Percentiles rank a stretch among this genome's conserved stretches.
Evolutionary conservation across 2,888 invertebrate genomes (phyloP).

Genomic region (Diarsia mendica): DNA sequence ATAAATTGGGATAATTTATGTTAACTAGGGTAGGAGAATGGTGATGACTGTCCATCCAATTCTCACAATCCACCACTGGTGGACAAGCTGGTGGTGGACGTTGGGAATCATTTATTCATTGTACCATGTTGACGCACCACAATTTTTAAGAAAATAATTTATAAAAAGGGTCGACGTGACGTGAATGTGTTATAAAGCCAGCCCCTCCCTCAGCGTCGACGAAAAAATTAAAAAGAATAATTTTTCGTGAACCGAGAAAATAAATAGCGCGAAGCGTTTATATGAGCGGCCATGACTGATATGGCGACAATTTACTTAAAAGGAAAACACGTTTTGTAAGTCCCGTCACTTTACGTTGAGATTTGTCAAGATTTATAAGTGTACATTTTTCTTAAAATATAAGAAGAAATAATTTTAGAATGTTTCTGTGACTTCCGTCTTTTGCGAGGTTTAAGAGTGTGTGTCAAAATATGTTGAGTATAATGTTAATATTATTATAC

Average conservation of each 20-base stretch:
- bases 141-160: conserved; percentile 80
- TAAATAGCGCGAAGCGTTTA: conserved; percentile 64
- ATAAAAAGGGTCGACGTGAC: conserved; percentile 81
- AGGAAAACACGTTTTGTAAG: conserved; percentile 66
- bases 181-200: conserved; percentile 75
- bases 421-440: background rate
- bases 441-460: background rate
- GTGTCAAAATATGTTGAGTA: background rate
- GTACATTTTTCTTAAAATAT: conserved; percentile 26
- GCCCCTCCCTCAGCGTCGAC: conserved; percentile 49
- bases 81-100: too few species aligned
- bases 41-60: too few species aligned
- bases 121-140: conserved; percentile 75
- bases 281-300: conserved; percentile 69
- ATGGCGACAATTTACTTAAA: conserved; percentile 68
- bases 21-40: too few species aligned
- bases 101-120: conserved; percentile 61
- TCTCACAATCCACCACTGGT: too few species aligned
- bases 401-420: conserved; percentile 5
- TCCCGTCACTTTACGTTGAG: conserved; percentile 63
- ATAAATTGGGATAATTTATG: too few species aligned
- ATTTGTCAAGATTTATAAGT: conserved; percentile 65
- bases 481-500: too few species aligned
- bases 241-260: conserved; percentile 66
- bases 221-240: conserved; percentile 76